phyloP scores from a whole-genome alignment of 1,140 invertebrate species.

The Maniola jurtina region DNA sequence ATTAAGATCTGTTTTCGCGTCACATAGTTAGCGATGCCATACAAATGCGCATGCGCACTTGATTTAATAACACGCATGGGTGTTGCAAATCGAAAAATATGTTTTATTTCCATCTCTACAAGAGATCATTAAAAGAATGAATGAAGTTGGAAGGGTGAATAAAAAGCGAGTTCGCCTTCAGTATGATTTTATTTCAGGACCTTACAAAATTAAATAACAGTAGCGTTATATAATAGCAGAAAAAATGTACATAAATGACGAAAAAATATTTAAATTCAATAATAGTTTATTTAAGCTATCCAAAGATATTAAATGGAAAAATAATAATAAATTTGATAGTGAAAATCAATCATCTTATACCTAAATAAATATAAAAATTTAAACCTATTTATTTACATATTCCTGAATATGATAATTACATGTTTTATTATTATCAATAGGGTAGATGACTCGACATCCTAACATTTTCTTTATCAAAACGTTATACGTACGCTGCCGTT shows the following conservation, averaged over 20 bases:
- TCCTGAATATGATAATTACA: slow-evolving; percentile 7
- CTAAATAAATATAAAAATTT: slow-evolving; percentile 22
- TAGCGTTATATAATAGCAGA: slow-evolving; percentile 5
- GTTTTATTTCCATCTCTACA: too few relatives aligned
- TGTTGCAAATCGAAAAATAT: too few relatives aligned
- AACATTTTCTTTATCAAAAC: too few relatives aligned
- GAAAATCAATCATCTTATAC: slow-evolving; percentile 20
- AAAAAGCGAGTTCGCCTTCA: slow-evolving; percentile 10
- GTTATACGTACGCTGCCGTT: too few relatives aligned
- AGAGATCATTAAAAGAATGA: too few relatives aligned
- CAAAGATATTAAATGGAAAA: slow-evolving; percentile 2
- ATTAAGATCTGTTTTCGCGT: too few relatives aligned
- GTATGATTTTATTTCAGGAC: slow-evolving; percentile 26
- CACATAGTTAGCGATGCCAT: too few relatives aligned
- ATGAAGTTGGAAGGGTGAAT: background rate
- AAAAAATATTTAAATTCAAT: background rate
- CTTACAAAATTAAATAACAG: slow-evolving; percentile 31
- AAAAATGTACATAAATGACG: slow-evolving; percentile 23
- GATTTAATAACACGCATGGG: too few relatives aligned
- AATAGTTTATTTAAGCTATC: slow-evolving; percentile 13
- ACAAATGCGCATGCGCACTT: too few relatives aligned
- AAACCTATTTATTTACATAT: slow-evolving; percentile 25
- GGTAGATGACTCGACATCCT: too few relatives aligned
- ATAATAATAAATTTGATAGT: background rate
- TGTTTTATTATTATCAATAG: too few relatives aligned